Evolutionary conservation across 2,113 vertebrate species (phyloP), one percentile per base, ranked within the genome.

Genomic region (Scolopax mira): DNA sequence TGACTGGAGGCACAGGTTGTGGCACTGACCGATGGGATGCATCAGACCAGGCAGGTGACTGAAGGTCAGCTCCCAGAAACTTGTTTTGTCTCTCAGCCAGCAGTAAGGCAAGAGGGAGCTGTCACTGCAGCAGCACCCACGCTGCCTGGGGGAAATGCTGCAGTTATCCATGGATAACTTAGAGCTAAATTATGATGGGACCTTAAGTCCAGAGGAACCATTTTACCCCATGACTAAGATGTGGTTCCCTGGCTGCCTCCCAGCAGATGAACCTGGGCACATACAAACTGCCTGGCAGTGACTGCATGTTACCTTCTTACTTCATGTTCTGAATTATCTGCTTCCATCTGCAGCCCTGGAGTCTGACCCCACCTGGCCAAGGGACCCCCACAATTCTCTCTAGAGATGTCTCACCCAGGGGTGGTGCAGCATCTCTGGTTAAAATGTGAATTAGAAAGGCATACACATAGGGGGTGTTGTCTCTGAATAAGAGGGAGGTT

Each of bases 381-480:
- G 8, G 54, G 33, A 75, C 37, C 62, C n/a, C 73, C 27, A 0
- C 6, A 27, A 21, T 35, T 51, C 11, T 46, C 41, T 48, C 55
- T 51, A 9, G 64, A 54, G 52, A 54, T 30, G 28, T 30, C 52
- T 54, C 52, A 54, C 14, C 64, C 85, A 54, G 74, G 48, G 42
- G 4, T 62, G 75, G 7, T 39, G 79, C 39, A 77, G 57, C 62
- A 70, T 28, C 72, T 78, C 79, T 88, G 75, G 10, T 48, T 80
- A 24, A 67, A 89, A 64, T 67, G 66, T n/a, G 78, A 54, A 33
- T 67, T 78, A 1, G 21, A 18, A 31, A 72, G 72, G 67, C 69
- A 21, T 24, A 10, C 24, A 4, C 1, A 0, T 4, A 0, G n/a
- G n/a, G 1, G 17, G 31, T 52, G 72, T 1, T 86, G 69, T 33